Evolutionary conservation across 2,888 invertebrate species (phyloP).

Genomic region (Ormia ochracea): DNA sequence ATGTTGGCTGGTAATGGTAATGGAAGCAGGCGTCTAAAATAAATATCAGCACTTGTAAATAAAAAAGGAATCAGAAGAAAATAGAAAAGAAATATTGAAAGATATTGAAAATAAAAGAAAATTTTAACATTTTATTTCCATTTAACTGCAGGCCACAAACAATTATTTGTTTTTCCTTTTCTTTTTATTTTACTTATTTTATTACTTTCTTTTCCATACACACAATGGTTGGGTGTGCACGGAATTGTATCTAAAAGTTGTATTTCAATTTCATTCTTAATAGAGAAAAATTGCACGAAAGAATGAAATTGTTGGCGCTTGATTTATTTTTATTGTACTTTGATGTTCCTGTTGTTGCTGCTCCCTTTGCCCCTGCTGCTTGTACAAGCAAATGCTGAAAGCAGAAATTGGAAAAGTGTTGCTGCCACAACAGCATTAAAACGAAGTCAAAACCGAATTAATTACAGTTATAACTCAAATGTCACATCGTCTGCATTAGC

Average conservation of each 20-base stretch:
- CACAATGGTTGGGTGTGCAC: too few species aligned
- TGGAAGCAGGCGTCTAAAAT: constrained; percentile 10
- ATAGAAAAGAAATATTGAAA: constrained; percentile 4
- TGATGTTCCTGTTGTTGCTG: constrained; percentile 1
- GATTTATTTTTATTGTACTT: not conserved
- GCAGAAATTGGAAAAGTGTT: constrained; percentile 21
- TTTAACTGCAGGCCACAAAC: constrained; percentile 58
- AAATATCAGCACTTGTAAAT: constrained; percentile 52
- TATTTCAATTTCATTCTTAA: constrained; percentile 34
- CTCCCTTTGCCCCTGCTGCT: not conserved
- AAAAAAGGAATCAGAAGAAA: not conserved
- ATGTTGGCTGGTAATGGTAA: constrained; percentile 5
- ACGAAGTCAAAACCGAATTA: too few species aligned
- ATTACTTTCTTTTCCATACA: constrained; percentile 7
- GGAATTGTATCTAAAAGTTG: constrained; percentile 32
- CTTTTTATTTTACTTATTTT: not conserved
- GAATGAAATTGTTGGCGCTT: not conserved
- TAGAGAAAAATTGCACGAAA: constrained; percentile 25
- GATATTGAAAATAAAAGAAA: constrained; percentile 12
- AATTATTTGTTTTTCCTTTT: constrained; percentile 21
- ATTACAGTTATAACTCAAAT: too few species aligned
- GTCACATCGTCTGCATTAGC: too few species aligned
- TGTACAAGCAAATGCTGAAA: constrained; percentile 42
- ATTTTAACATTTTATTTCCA: constrained; percentile 39
- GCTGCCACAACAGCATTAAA: not conserved